Percentiles rank a stretch among this genome's conserved stretches.
These are phyloP conservation scores for Lepus americanus DNA, from an alignment of 2,113 vertebrate species.

Conservation along the genomic window DNA sequence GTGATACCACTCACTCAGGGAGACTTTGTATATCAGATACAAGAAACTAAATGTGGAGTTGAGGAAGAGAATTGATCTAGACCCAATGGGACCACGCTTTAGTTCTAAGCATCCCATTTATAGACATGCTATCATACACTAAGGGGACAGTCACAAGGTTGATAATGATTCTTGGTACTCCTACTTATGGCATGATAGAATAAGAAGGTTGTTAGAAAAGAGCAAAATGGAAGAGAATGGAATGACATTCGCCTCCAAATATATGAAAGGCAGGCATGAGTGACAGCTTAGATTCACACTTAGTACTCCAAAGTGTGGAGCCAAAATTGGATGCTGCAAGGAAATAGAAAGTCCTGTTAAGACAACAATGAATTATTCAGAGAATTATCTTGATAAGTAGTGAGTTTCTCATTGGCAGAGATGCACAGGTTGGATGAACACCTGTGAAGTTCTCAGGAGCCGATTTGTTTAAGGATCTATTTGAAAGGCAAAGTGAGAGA, in stretches of 20 bases:
- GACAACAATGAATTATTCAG: neutral
- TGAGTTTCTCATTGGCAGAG: neutral
- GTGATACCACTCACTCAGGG: neutral
- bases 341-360: neutral
- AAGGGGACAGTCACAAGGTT: neutral
- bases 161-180: constrained; percentile 9
- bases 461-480: too few relatives aligned
- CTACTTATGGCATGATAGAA: neutral
- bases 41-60: neutral
- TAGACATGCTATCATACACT: neutral
- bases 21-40: neutral
- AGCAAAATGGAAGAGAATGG: neutral
- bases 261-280: neutral
- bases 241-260: neutral
- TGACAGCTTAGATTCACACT: neutral
- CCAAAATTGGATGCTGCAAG: neutral
- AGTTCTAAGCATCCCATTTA: neutral
- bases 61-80: neutral
- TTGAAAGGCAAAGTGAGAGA: too few relatives aligned
- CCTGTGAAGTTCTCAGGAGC: neutral
- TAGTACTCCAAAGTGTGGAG: neutral
- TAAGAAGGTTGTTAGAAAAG: neutral
- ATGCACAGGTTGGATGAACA: neutral
- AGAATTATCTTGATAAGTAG: neutral
- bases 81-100: neutral